These are phyloP conservation scores for Orchesella flavescens DNA, from an alignment of 2,888 invertebrate genomes.

Conservation along the genomic window DNA sequence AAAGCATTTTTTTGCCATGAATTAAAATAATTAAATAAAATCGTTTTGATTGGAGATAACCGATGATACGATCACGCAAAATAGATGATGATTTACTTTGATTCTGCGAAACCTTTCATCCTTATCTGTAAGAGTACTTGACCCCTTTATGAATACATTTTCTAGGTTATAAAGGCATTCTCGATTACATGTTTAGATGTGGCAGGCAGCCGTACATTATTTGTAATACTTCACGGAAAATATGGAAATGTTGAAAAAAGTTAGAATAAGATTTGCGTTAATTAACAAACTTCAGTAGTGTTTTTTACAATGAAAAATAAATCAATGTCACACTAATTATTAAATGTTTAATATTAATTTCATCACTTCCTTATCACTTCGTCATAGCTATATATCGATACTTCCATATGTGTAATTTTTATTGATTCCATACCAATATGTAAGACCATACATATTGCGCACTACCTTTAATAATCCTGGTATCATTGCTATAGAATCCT, in stretches of 20 bases:
- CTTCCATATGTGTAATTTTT: too few relatives aligned
- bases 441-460: too few relatives aligned
- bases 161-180: conserved; percentile 56
- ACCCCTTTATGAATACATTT: conserved; percentile 45
- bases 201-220: conserved; percentile 38
- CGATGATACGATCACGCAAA: conserved; percentile 28
- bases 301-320: conserved; percentile 60
- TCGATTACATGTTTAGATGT: conserved; percentile 37
- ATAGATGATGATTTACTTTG: conserved; percentile 43
- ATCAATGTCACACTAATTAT: conserved; percentile 55
- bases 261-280: conserved; percentile 59
- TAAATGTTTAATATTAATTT: neutral
- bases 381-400: too few relatives aligned
- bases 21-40: conserved; percentile 27
- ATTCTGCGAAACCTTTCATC: conserved; percentile 36
- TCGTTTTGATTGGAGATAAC: conserved; percentile 32
- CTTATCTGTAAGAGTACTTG: conserved; percentile 52
- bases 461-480: too few relatives aligned
- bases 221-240: conserved; percentile 55
- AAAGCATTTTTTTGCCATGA: conserved; percentile 50
- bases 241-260: conserved; percentile 43
- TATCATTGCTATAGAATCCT: too few relatives aligned
- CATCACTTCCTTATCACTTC: too few relatives aligned
- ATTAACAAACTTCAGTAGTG: conserved; percentile 63
- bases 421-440: too few relatives aligned